These are phyloP conservation scores for Mantis religiosa DNA, from an alignment of 2,888 invertebrate species.

Conservation along the genomic window DNA sequence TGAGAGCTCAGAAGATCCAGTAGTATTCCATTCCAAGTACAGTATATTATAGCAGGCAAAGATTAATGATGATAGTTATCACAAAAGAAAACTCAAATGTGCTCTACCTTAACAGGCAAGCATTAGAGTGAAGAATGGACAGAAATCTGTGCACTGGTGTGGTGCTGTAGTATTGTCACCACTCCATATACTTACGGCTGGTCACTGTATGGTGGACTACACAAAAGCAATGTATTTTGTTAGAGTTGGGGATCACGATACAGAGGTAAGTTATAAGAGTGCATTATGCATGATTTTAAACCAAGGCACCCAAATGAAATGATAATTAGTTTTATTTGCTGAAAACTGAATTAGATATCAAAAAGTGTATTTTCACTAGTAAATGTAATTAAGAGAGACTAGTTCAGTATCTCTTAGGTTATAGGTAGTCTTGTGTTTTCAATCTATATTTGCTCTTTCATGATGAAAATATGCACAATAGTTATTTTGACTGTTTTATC, in stretches of 20 bases:
- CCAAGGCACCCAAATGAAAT: not conserved
- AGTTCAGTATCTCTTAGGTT: too few relatives aligned
- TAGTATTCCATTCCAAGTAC: too few relatives aligned
- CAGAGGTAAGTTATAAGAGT: conserved; percentile 48
- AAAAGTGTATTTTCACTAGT: too few relatives aligned
- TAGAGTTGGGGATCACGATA: conserved; percentile 70
- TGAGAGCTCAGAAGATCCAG: too few relatives aligned
- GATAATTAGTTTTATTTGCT: not conserved
- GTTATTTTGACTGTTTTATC: too few relatives aligned
- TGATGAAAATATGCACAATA: too few relatives aligned
- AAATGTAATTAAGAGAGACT: too few relatives aligned
- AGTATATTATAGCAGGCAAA: too few relatives aligned
- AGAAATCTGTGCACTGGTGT: conserved; percentile 64
- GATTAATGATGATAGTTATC: not conserved
- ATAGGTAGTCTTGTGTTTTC: too few relatives aligned
- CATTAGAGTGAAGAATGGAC: conserved; percentile 51
- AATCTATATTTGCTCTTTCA: too few relatives aligned
- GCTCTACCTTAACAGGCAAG: conserved; percentile 50
- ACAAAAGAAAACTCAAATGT: not conserved
- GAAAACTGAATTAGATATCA: not conserved
- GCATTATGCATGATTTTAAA: too few relatives aligned
- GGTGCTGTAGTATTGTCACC: conserved; percentile 66
- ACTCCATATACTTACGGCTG: conserved; percentile 64
- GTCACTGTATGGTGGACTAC: conserved; percentile 66
- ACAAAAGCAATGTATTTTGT: conserved; percentile 63